A percentile compares a stretch with the other conserved stretches of the same genome.
phyloP scores from a whole-genome alignment of 2,888 invertebrate species.

The Chrysolina haemoptera region DNA sequence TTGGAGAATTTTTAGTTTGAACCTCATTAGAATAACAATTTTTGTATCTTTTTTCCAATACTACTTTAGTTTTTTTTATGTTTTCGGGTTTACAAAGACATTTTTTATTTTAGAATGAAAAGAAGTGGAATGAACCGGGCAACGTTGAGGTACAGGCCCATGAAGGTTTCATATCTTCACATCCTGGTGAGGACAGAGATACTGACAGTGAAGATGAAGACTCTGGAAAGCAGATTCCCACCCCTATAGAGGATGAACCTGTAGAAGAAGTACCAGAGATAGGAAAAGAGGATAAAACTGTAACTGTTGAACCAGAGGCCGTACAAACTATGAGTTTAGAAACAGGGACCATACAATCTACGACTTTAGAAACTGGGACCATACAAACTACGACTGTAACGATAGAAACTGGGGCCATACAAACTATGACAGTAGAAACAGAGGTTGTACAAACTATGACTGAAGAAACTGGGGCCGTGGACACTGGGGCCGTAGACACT shows the following conservation, averaged over 20 bases:
- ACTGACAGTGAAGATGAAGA: conserved; percentile 76
- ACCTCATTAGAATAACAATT: no score
- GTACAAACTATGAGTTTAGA: background rate
- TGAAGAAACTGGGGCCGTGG: background rate
- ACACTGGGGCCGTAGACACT: background rate
- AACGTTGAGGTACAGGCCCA: conserved; percentile 72
- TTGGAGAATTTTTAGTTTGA: no score
- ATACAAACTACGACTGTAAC: background rate
- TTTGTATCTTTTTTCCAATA: no score
- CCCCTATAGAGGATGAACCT: conserved; percentile 68
- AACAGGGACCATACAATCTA: background rate
- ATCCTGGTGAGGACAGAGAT: conserved; percentile 78
- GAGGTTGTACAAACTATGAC: background rate
- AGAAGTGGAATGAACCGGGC: conserved; percentile 77
- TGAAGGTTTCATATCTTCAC: conserved; percentile 75
- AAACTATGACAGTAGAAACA: background rate
- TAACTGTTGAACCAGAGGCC: background rate
- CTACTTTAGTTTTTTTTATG: no score
- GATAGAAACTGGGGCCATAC: background rate
- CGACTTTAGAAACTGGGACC: background rate
- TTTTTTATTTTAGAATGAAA: conserved; percentile 59
- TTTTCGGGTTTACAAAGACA: no score
- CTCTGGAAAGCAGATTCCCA: conserved; percentile 59
- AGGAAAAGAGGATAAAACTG: conserved; percentile 21
- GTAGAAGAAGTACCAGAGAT: conserved; percentile 54